Evolutionary conservation across 2,888 invertebrate species (phyloP), one percentile per base, ranked within the genome.

Genomic region (Criorhina ranunculi): DNA sequence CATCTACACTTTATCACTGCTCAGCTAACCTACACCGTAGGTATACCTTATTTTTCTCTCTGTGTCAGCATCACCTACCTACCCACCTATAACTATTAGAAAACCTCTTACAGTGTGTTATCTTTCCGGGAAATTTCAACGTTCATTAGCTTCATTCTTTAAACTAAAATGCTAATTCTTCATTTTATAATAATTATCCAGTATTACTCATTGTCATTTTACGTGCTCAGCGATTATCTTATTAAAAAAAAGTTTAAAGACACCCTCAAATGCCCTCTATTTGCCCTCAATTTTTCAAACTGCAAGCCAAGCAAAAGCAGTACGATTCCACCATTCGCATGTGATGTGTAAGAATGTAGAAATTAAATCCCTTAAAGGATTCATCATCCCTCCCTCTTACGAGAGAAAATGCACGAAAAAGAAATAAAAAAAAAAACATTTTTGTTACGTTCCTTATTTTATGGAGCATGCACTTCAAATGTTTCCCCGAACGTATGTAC

Each of bases 271-370:
- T 49, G 66, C 31, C 60, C 83, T 53, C 35, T 59, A 51, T 64
- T 79, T 51, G 73, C 24, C 73, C 83, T 64, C 79, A 57, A 69
- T 75, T 59, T 37, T 8, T 1, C 11, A 70, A 64, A 31, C 2
- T 79, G 79, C 73, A 35, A 53, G 19, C 73, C 29, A 7, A 62
- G 67, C 83, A 75, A 49, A 64, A 64, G 33, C 31, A 15, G 12
- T 9, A 19, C 46, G 2, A 44, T 17, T 15, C 42, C 8, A 12
- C 42, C 11, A 55, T 55, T 33, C 35, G 19, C 7, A 24, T 37
- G 51, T 51, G 40, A 3, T 33, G n/a, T 44, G 9, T 42, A 59
- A 40, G 24, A 70, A 67, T 49, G 42, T 42, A n/a, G 24, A 11
- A 51, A 69, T 51, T 55, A 57, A 69, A 69, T 51, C 70, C 51